Conservation (phyloP, 1,140 invertebrate species). For the Ceratosolen solmsi region DNA sequence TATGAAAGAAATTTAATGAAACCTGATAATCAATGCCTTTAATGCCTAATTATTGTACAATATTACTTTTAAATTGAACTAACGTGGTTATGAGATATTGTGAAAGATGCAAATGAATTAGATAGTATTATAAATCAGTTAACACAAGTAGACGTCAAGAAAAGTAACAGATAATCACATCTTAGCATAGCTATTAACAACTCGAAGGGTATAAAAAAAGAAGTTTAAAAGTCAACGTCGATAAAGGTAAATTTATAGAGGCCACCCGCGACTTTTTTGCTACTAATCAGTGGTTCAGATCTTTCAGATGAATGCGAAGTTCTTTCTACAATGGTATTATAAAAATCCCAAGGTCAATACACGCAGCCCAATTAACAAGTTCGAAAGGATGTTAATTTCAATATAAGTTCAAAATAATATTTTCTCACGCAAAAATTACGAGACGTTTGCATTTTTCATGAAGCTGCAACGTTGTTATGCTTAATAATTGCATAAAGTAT, state of each 20-base stretch:
- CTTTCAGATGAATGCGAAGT: conserved; percentile 20
- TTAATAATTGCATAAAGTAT: no score
- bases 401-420: no score
- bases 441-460: no score
- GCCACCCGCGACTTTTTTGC: conserved; percentile 36
- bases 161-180: conserved; percentile 1
- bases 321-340: background rate
- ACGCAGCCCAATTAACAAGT: conserved; percentile 22
- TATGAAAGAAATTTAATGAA: no score
- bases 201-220: conserved; percentile 15
- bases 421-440: no score
- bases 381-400: no score
- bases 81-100: background rate
- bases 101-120: background rate
- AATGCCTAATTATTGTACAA: no score
- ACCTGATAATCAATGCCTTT: no score
- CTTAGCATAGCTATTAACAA: no score
- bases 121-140: conserved; percentile 8
- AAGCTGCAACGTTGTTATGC: no score
- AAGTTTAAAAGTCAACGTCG: conserved; percentile 23
- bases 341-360: conserved; percentile 35
- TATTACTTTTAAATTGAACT: background rate
- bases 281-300: conserved; percentile 23
- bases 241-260: conserved; percentile 40
- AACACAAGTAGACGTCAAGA: background rate